Conservation (phyloP, 2,113 vertebrate species). For the Onychorhynchus coronatus region DNA sequence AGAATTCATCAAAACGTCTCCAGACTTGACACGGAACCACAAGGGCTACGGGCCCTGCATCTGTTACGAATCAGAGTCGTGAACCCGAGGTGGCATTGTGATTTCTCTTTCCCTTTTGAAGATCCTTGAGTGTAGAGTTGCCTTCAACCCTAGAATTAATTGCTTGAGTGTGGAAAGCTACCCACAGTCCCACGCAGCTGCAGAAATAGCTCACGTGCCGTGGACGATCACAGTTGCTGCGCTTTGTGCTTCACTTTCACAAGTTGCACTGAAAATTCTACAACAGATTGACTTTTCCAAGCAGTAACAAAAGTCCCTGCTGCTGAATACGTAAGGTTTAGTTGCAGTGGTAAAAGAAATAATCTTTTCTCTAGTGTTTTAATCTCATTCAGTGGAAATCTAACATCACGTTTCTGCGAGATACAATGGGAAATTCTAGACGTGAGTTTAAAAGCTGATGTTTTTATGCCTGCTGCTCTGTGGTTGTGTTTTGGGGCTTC, state of each 20-base stretch:
- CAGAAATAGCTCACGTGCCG: not conserved
- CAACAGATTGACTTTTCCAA: not conserved
- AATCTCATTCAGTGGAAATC: not conserved
- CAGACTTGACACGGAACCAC: not conserved
- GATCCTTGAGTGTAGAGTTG: constrained; percentile 40
- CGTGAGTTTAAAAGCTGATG: not conserved
- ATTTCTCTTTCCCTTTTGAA: constrained; percentile 62
- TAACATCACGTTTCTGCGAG: not conserved
- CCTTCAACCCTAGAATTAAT: constrained; percentile 59
- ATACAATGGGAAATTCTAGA: not conserved
- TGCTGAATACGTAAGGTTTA: not conserved
- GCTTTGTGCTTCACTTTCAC: not conserved
- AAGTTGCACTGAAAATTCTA: not conserved
- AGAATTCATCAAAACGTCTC: constrained; percentile 56
- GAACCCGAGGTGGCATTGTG: constrained; percentile 31
- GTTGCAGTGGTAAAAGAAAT: not conserved
- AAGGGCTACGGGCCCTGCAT: constrained; percentile 5
- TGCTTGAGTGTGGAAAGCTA: constrained; percentile 22
- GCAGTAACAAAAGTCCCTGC: not conserved
- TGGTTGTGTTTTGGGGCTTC: not conserved
- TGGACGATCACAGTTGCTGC: not conserved
- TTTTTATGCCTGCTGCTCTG: constrained; percentile 3
- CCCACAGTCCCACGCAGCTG: constrained; percentile 12
- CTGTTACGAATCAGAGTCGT: constrained; percentile 41
- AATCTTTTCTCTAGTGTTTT: not conserved